Evolutionary conservation across 2,113 vertebrate species (phyloP), one percentile per base, ranked within the genome.

Genomic region (Onychostruthus taczanowskii): DNA sequence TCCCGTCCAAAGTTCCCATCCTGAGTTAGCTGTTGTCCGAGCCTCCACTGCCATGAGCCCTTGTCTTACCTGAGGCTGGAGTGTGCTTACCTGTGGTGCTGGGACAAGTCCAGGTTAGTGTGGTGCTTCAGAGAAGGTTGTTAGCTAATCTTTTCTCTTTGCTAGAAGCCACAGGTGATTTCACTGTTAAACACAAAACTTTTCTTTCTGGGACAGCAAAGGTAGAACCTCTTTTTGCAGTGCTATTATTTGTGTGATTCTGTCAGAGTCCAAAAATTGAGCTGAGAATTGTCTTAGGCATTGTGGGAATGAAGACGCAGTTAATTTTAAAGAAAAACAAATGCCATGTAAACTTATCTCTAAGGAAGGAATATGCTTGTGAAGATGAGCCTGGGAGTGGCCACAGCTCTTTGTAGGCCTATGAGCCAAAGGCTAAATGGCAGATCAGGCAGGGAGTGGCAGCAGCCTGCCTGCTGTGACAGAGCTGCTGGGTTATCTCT

Each of bases 401-500:
- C 52, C 35, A 21, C 3, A 17, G 50, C 43, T 66, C 49, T 58
- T 26, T 17, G 49, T 20, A 49, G 81, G 49, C 53, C 31, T 16
- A 13, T 0, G 2, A 84, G 39, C 72, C 46, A 20, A 73, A 66
- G 35, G 37, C 63, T 70, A 19, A 75, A 26, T 52, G 85, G 68
- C 55, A 39, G 78, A 26, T 59, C 47, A 50, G 72, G 28, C 56
- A 41, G 79, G 50, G 88, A 90, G 49, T 16, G 10, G 80, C 86
- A 69, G 79, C 17, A 69, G 79, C 17, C 56, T 41, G 74, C 28
- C 43, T 74, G 73, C 68, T 47, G 84, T 66, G 69, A 35, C 73
- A 86, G 82, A 52, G 61, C 79, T 90, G 55, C 59, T 89, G 90
- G 43, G 33, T 84, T 86, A 94, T 93, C 92, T 95, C 88, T 73